Evolutionary conservation across 2,797 vertebrate genomes (phyloP), one percentile per base, ranked within the genome.

Genomic region (Atherinosoma microstoma): DNA sequence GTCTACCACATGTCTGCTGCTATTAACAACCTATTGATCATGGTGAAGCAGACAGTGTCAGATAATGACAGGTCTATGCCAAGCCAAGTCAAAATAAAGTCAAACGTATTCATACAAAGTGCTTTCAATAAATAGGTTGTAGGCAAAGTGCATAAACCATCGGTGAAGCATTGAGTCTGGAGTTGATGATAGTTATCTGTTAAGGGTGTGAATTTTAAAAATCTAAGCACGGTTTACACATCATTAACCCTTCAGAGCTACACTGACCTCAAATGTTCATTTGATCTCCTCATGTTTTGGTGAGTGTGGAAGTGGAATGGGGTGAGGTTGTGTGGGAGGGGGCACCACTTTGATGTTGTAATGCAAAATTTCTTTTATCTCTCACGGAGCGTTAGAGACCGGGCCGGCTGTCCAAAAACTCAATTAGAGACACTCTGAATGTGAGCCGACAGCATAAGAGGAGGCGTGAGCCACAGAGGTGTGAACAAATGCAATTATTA

Each of bases 331-430:
- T 29, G 45, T 47, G 45, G 45, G 45, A 47, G 67, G 58, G 58
- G 30, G 16, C 0, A 42, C 40, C 60, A 71, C 84, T 87, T 90
- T 92, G 89, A 91, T 91, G 89, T 66, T 63, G 27, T 67, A 80
- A 86, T 85, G 76, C 64, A 70, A 80, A 74, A 87, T 77, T 58
- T 89, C 74, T 91, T 91, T 90, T 91, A 92, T 91, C 87, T 85
- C 83, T 67, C 8, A 8, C 30, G 70, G 70, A 89, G 80, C 75
- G 7, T 89, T 85, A 78, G 71, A 87, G 73, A 74, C 34, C 3
- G 1, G 74, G 72, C 53, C 32, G 36, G 58, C 84, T 73, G 85
- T 86, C 89, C 86, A 82, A 87, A 86, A 89, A 79, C 80, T 90
- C 86, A 85, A 88, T 91, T 89, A 87, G 71, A 81, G 49, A 66